A percentile compares a stretch with the other conserved stretches of the same genome.
phyloP scores from a whole-genome alignment of 2,888 invertebrate genomes.

The Peribatodes rhomboidaria region DNA sequence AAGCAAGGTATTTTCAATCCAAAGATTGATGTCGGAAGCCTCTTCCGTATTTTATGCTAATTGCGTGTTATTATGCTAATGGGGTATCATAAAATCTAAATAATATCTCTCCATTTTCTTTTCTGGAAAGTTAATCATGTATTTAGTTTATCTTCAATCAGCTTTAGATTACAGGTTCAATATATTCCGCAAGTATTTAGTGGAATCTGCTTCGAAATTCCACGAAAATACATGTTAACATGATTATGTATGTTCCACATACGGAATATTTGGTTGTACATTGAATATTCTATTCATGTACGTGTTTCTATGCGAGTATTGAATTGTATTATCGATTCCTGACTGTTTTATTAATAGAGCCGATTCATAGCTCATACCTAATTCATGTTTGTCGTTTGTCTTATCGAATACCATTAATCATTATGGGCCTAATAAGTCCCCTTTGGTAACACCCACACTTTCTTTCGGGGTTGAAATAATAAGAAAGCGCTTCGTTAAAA shows the following conservation, averaged over 20 bases:
- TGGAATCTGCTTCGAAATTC: constrained; percentile 13
- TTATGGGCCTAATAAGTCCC: background rate
- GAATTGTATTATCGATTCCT: constrained; percentile 12
- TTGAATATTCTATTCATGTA: constrained; percentile 14
- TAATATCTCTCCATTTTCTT: background rate
- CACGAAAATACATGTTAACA: constrained; percentile 11
- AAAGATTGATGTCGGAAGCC: background rate
- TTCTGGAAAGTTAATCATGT: background rate
- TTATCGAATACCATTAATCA: constrained; percentile 9
- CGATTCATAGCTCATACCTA: constrained; percentile 1
- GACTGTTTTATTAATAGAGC: constrained; percentile 10
- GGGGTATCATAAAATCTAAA: background rate
- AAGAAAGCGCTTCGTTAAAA: background rate
- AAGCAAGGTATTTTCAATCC: background rate
- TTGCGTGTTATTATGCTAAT: background rate
- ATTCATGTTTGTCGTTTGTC: constrained; percentile 12
- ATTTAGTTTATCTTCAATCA: background rate
- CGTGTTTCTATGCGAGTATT: constrained; percentile 6
- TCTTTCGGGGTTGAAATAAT: background rate
- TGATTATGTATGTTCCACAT: constrained; percentile 6
- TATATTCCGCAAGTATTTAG: constrained; percentile 8
- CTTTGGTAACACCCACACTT: background rate
- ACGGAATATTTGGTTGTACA: constrained; percentile 9
- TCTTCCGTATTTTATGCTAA: background rate
- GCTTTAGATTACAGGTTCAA: constrained; percentile 4